Percentiles rank a stretch among this genome's conserved stretches.
Conservation (phyloP, 35 echinoderm and acorn worm genomes). For the Amphiura filiformis region DNA sequence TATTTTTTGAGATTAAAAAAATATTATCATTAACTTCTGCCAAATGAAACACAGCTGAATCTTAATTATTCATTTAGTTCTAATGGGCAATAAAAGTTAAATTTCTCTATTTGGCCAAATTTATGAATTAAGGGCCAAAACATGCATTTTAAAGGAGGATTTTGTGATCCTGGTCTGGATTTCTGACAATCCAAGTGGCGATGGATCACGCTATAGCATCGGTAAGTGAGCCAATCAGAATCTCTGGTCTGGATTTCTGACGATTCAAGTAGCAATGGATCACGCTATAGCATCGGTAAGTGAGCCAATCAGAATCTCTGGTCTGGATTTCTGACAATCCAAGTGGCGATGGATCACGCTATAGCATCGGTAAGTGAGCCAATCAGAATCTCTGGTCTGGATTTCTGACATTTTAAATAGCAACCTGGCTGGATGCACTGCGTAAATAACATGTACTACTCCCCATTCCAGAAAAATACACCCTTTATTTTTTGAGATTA, state of each 20-base stretch:
- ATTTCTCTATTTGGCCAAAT: too few relatives aligned
- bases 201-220: neutral
- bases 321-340: neutral
- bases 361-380: too few relatives aligned
- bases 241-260: constrained; percentile 47
- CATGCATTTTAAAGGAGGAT: too few relatives aligned
- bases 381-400: neutral
- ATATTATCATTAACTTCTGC: too few relatives aligned
- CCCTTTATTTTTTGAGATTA: too few relatives aligned
- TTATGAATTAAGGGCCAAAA: neutral
- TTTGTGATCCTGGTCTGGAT: too few relatives aligned
- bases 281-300: constrained; percentile 53
- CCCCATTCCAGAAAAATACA: too few relatives aligned
- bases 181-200: neutral
- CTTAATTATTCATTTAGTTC: too few relatives aligned
- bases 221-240: constrained; percentile 43
- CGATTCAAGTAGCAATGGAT: constrained; percentile 39
- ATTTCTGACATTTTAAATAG: neutral
- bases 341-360: neutral
- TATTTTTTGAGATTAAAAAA: too few relatives aligned
- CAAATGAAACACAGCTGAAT: too few relatives aligned
- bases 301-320: too few relatives aligned
- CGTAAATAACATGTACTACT: neutral
- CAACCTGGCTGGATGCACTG: neutral
- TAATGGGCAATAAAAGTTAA: too few relatives aligned